A percentile compares a stretch with the other conserved stretches of the same genome.
phyloP scores from a whole-genome alignment of 1,140 invertebrate species.

The Drosophila guanche region DNA sequence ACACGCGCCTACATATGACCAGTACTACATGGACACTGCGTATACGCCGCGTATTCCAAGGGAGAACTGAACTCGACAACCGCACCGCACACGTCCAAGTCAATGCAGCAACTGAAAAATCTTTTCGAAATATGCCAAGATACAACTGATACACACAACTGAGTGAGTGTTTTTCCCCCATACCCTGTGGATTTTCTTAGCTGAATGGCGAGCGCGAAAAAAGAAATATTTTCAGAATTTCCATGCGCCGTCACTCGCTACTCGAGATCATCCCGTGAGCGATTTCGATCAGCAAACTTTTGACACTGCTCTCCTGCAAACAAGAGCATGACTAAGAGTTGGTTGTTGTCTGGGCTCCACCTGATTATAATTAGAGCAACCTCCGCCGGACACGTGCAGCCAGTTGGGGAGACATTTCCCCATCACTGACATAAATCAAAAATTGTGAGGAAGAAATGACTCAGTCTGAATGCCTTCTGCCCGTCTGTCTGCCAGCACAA shows the following conservation, averaged over 20 bases:
- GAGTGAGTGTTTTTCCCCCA: slow-evolving; percentile 23
- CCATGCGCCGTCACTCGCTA: slow-evolving; percentile 38
- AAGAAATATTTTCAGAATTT: slow-evolving; percentile 66
- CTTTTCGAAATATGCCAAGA: slow-evolving; percentile 66
- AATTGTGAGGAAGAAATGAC: slow-evolving; percentile 16
- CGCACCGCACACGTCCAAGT: slow-evolving; percentile 72
- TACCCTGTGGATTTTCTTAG: neutral
- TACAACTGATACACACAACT: slow-evolving; percentile 33
- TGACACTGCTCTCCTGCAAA: slow-evolving; percentile 20
- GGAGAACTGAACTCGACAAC: slow-evolving; percentile 19
- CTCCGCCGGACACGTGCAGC: slow-evolving; percentile 59
- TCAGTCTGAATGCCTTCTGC: slow-evolving; percentile 15
- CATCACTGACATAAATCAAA: slow-evolving; percentile 46
- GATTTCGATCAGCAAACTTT: slow-evolving; percentile 45
- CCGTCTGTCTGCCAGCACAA: neutral
- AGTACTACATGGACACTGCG: slow-evolving; percentile 43
- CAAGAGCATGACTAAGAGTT: slow-evolving; percentile 53
- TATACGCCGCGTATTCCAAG: slow-evolving; percentile 70
- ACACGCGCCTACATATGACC: slow-evolving; percentile 55
- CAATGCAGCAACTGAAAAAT: slow-evolving; percentile 77
- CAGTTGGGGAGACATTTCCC: slow-evolving; percentile 15
- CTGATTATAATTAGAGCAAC: slow-evolving; percentile 58
- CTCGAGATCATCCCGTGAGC: slow-evolving; percentile 36
- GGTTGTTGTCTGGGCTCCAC: slow-evolving; percentile 41
- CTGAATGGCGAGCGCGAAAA: slow-evolving; percentile 58